Evolutionary conservation across 2,113 vertebrate genomes (phyloP).

Genomic region (Myocastor coypus): DNA sequence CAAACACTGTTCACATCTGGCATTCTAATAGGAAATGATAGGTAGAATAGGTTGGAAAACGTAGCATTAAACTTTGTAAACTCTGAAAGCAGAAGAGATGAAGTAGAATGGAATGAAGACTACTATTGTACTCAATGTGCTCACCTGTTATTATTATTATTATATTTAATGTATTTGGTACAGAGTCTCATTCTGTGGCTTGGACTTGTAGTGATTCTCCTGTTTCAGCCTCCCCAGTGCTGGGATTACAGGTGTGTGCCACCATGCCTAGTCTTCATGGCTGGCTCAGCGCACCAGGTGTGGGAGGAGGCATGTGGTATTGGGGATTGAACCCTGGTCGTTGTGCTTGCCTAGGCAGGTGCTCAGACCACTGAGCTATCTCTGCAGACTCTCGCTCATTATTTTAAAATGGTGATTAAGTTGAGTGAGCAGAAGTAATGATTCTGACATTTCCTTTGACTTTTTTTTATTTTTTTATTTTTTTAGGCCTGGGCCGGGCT

Average conservation of each 20-base stretch:
- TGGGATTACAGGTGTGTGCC: no score
- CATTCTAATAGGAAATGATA: not conserved
- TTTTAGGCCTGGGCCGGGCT: constrained; percentile 93
- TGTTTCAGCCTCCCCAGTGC: no score
- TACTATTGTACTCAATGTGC: not conserved
- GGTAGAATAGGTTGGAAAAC: not conserved
- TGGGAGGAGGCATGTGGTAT: no score
- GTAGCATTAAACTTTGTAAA: constrained; percentile 22
- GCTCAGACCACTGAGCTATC: no score
- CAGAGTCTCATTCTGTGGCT: no score
- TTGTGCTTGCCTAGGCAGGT: no score
- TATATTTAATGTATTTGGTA: no score
- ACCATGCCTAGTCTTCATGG: no score
- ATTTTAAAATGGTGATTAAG: not conserved
- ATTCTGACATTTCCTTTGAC: constrained; percentile 4
- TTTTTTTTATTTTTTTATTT: constrained; percentile 57
- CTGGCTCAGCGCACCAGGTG: no score
- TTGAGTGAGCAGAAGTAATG: not conserved
- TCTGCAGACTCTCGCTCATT: not conserved
- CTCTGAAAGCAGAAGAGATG: constrained; percentile 2
- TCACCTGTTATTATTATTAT: not conserved
- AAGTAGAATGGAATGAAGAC: not conserved
- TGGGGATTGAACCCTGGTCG: no score
- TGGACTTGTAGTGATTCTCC: no score
- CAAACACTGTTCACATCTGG: not conserved